Evolutionary conservation across 2,797 vertebrate species (phyloP), one percentile per base, ranked within the genome.

Genomic region (Acrossocheilus wenchowensis): DNA sequence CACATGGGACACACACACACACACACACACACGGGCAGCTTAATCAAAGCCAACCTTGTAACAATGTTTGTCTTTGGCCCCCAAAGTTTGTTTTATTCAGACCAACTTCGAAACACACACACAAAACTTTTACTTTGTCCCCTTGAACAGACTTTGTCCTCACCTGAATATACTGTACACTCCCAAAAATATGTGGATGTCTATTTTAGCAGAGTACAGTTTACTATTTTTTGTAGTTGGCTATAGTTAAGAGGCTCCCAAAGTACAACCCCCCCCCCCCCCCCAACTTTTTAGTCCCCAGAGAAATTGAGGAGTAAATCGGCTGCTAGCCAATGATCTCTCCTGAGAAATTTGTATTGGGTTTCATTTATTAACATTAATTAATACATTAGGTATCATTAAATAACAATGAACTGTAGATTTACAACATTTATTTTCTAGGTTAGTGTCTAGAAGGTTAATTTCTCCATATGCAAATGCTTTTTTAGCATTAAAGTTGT

Each of bases 31-130:
- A 43, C 3, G 3, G 54, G 39, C 77, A 57, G 50, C 4, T n/a
- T 78, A 17, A 78, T 78, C 39, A 62, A 79, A 79, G 78, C 36
- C 57, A 79, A 64, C 78, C 57, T 66, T 83, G 82, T n/a, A 83
- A 21, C 23, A 12, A 75, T 75, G 43, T 84, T 84, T 77, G 30
- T 36, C 73, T 83, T 83, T 50, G 72, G 30, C 57, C 41, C 41
- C 2, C 14, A 75, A 83, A 66, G 71, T 83, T 83, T 43, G 54
- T 62, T 48, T 75, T n/a, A 60, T 57, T 41, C 34, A 57, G 15
- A 62, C 39, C 5, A 79, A 74, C 52, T 74, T 48, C 2, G 2
- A 62, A 62, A 45, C 21, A 9, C 79, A 60, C 68, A 81, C 43
- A 50, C 64, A 73, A 8, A 78, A 78, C 34, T 15, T 77, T 52